Percentiles rank a stretch among this genome's conserved stretches.
These are phyloP conservation scores for Yponomeuta plumbellus DNA, from an alignment of 2,888 invertebrate species.

Conservation along the genomic window DNA sequence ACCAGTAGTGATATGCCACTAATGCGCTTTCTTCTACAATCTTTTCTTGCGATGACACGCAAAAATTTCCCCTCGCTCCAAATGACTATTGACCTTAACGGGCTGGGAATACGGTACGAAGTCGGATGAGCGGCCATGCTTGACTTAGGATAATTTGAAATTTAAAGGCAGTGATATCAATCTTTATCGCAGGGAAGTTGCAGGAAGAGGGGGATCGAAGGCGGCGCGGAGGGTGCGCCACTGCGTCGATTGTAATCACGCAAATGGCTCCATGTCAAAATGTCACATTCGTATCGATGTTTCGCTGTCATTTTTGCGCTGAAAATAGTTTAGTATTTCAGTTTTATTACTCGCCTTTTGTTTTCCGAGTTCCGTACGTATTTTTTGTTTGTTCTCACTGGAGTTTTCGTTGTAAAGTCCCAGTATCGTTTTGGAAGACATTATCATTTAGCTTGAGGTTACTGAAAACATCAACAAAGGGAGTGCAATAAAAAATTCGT, in stretches of 20 bases:
- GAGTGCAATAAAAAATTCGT: conserved; percentile 18
- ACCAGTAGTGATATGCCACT: conserved; percentile 69
- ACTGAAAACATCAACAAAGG: conserved; percentile 25
- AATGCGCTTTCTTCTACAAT: conserved; percentile 72
- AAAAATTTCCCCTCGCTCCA: conserved; percentile 40
- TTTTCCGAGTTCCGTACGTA: conserved; percentile 21
- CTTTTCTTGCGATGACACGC: conserved; percentile 72
- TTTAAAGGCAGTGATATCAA: conserved; percentile 67
- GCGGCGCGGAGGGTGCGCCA: conserved; percentile 60
- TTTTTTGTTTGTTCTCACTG: background rate
- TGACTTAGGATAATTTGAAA: conserved; percentile 66
- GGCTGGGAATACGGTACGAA: conserved; percentile 37
- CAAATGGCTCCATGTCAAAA: conserved; percentile 74
- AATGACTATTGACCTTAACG: conserved; percentile 42
- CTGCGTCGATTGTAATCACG: conserved; percentile 75
- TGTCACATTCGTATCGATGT: conserved; percentile 68
- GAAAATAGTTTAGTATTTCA: conserved; percentile 22
- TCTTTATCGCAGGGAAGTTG: conserved; percentile 74
- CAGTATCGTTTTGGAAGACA: conserved; percentile 21
- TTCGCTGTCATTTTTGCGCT: conserved; percentile 55
- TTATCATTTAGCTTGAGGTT: conserved; percentile 33
- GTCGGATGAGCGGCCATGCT: conserved; percentile 35
- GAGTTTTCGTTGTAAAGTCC: background rate
- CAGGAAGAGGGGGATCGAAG: conserved; percentile 50
- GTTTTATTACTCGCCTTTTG: conserved; percentile 21